Evolutionary conservation across 2,888 invertebrate genomes (phyloP).

Genomic region (Nemotelus pantherinus): DNA sequence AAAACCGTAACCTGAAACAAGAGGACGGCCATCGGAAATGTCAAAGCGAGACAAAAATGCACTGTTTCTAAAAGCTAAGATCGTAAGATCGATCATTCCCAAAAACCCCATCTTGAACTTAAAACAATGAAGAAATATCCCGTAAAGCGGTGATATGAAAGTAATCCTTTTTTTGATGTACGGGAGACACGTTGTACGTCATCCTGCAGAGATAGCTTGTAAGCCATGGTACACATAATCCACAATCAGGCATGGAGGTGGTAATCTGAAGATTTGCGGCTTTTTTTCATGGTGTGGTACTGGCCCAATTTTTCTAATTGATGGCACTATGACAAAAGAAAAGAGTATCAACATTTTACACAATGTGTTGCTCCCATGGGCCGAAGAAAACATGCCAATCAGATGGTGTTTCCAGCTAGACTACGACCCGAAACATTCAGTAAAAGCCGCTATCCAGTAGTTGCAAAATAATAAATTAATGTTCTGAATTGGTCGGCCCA

Average conservation of each 20-base stretch:
- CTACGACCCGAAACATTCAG: slow-evolving; percentile 1
- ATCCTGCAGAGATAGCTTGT: background rate
- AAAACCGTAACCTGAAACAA: slow-evolving; percentile 13
- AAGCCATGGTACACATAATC: background rate
- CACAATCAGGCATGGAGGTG: background rate
- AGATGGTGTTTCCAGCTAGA: background rate
- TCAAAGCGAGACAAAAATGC: slow-evolving; percentile 3
- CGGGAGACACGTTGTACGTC: background rate
- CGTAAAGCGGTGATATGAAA: slow-evolving; percentile 2
- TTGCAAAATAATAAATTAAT: slow-evolving; percentile 19
- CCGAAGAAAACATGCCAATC: slow-evolving; percentile 3
- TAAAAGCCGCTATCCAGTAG: slow-evolving; percentile 10
- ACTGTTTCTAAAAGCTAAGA: slow-evolving; percentile 11
- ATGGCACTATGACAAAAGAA: background rate
- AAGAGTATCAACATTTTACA: background rate
- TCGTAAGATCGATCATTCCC: background rate
- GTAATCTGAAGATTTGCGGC: background rate
- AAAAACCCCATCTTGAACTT: background rate
- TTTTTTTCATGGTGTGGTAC: background rate
- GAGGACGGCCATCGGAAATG: background rate
- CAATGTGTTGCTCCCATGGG: background rate
- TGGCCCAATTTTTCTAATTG: slow-evolving; percentile 9
- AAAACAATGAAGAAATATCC: slow-evolving; percentile 15
- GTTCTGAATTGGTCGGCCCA: background rate
- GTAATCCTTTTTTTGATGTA: background rate